phyloP scores from a whole-genome alignment of 2,113 vertebrate genomes.

The Pyrgilauda ruficollis region DNA sequence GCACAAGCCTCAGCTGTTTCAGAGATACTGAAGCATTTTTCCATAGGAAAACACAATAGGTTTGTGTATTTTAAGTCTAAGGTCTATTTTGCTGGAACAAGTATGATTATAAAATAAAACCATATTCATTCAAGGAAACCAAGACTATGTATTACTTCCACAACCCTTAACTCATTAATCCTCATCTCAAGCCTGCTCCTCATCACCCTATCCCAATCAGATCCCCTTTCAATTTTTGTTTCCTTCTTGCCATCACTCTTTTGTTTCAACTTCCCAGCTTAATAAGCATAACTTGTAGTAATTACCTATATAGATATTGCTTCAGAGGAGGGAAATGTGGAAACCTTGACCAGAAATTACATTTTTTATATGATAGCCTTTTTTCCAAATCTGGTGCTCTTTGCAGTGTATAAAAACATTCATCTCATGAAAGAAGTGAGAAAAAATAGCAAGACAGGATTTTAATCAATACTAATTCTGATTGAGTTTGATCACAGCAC shows the following conservation, averaged over 20 bases:
- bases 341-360: neutral
- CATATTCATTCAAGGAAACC: conserved; percentile 75
- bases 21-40: neutral
- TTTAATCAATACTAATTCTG: conserved; percentile 40
- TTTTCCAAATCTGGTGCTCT: neutral
- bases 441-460: neutral
- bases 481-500: conserved; percentile 18
- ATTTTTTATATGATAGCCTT: neutral
- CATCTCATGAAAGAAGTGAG: neutral
- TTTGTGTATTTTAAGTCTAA: neutral
- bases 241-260: neutral
- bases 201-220: neutral
- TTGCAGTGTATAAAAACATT: conserved; percentile 21
- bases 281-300: neutral
- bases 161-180: conserved; percentile 66
- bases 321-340: neutral
- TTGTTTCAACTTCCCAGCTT: neutral
- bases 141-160: conserved; percentile 69
- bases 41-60: neutral
- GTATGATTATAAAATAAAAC: conserved; percentile 51
- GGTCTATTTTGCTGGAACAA: neutral
- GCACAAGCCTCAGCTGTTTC: neutral
- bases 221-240: neutral
- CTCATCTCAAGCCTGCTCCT: conserved; percentile 20
- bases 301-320: neutral